These are phyloP conservation scores for Sisyra terminalis DNA, from an alignment of 2,888 invertebrate species.

Conservation along the genomic window DNA sequence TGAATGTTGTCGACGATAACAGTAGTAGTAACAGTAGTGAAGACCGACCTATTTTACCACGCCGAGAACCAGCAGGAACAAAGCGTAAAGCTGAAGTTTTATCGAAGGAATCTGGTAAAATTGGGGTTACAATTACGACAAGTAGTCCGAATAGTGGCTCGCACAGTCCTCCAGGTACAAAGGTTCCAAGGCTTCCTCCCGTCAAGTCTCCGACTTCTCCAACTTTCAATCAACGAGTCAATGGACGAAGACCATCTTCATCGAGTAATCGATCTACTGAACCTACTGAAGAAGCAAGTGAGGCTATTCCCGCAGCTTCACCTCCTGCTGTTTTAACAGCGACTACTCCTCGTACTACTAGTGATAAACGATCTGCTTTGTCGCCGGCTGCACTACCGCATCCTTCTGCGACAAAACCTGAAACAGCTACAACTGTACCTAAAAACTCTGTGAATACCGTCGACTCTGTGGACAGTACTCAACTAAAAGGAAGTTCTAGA, in stretches of 20 bases:
- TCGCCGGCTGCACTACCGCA: conserved; percentile 23
- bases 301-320: conserved; percentile 21
- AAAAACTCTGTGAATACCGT: conserved; percentile 15
- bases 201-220: conserved; percentile 28
- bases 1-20: conserved; percentile 30
- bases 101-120: conserved; percentile 74
- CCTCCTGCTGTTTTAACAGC: conserved; percentile 23
- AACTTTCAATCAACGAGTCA: conserved; percentile 23
- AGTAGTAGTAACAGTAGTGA: conserved; percentile 40
- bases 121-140: conserved; percentile 79
- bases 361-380: conserved; percentile 21
- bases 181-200: conserved; percentile 27
- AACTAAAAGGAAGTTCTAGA: conserved; percentile 11
- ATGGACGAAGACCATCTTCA: conserved; percentile 31
- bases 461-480: conserved; percentile 15
- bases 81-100: conserved; percentile 80
- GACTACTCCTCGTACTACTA: conserved; percentile 22
- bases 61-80: conserved; percentile 42
- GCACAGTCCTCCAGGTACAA: conserved; percentile 30
- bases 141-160: conserved; percentile 33
- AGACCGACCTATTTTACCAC: conserved; percentile 34
- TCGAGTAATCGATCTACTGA: conserved; percentile 25
- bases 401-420: conserved; percentile 20
- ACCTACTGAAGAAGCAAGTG: conserved; percentile 18
- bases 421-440: conserved; percentile 14